These are phyloP conservation scores for Apotomis betuletana DNA, from an alignment of 2,888 invertebrate species.

Conservation along the genomic window DNA sequence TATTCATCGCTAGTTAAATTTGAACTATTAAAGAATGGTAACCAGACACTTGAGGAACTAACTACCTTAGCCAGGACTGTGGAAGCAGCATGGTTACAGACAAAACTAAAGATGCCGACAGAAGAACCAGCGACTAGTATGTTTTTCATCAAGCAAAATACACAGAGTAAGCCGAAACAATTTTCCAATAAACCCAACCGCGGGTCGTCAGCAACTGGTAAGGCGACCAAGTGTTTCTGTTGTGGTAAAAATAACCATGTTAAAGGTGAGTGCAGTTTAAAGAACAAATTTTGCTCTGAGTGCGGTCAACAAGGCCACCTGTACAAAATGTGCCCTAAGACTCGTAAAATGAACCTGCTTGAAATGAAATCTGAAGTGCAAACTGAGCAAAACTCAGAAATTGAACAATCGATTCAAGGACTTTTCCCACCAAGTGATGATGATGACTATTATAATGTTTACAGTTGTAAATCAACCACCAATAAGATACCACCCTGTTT, in stretches of 20 bases:
- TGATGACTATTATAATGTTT: no score
- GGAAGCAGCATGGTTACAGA: not conserved
- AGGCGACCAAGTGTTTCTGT: not conserved
- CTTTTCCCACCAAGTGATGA: no score
- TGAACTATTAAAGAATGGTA: not conserved
- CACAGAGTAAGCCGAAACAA: not conserved
- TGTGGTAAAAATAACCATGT: conserved; percentile 7
- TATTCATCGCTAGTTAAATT: not conserved
- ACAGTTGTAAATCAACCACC: no score
- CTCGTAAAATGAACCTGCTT: no score
- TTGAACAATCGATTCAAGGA: no score
- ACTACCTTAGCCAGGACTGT: not conserved
- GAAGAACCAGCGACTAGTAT: not conserved
- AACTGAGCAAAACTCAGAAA: no score
- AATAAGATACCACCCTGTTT: no score
- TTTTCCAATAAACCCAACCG: not conserved
- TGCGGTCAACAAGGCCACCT: not conserved
- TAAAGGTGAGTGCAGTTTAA: not conserved
- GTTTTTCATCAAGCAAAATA: not conserved
- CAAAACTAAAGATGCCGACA: no score
- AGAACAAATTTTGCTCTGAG: not conserved
- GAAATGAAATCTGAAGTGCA: no score
- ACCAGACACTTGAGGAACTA: not conserved
- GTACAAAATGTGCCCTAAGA: not conserved
- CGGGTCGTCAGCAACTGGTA: not conserved